Conservation (phyloP, 2,888 invertebrate species). For the Chironomus tentans region DNA sequence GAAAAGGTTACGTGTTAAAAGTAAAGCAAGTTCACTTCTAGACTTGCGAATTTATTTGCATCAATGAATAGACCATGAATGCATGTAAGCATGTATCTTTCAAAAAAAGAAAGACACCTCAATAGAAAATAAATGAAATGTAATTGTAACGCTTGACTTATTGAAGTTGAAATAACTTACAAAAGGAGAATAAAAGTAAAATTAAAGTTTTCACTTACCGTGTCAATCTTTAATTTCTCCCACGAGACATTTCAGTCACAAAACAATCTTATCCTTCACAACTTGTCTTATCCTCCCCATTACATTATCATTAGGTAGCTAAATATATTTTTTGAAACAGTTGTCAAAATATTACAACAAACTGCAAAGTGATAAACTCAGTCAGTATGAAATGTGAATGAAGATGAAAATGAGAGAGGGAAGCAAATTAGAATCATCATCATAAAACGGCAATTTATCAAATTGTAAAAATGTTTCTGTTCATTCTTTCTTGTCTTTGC, state of each 20-base stretch:
- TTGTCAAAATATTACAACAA: background rate
- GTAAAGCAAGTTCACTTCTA: too few relatives aligned
- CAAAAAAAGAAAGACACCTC: background rate
- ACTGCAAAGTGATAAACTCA: conserved; percentile 11
- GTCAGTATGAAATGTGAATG: background rate
- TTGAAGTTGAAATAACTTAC: background rate
- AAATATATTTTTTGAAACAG: background rate
- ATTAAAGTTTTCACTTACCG: background rate
- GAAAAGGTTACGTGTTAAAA: background rate
- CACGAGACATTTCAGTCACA: background rate
- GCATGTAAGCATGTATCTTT: background rate
- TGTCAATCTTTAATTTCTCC: conserved; percentile 10
- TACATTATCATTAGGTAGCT: background rate
- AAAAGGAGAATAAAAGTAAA: too few relatives aligned
- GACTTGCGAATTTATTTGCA: too few relatives aligned
- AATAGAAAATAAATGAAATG: background rate
- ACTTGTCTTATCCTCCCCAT: background rate
- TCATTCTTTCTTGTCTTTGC: background rate
- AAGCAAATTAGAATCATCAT: conserved; percentile 12
- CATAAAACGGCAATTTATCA: conserved; percentile 21
- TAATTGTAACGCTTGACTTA: background rate
- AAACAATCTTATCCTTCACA: background rate
- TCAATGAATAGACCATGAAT: too few relatives aligned
- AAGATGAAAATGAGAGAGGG: background rate
- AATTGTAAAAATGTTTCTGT: background rate